phyloP scores from a whole-genome alignment of 2,113 vertebrate genomes.

The Centropus bengalensis region DNA sequence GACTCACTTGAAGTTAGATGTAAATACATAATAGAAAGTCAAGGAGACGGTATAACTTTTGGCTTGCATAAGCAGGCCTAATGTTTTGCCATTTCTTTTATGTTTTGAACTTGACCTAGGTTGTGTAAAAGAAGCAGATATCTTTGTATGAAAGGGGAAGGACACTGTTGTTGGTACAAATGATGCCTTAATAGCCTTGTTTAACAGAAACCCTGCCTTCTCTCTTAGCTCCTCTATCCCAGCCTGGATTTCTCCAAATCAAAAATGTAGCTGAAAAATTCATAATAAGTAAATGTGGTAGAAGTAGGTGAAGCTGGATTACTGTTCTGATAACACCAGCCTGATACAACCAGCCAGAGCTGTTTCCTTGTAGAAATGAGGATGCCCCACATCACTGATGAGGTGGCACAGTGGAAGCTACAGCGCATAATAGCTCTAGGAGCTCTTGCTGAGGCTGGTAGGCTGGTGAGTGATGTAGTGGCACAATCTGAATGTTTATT shows the following conservation, averaged over 20 bases:
- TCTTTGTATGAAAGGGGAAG: background rate
- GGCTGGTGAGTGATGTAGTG: background rate
- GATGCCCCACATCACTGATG: background rate
- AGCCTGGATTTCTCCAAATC: background rate
- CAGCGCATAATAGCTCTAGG: background rate
- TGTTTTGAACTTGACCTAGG: background rate
- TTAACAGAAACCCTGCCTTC: background rate
- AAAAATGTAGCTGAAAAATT: background rate
- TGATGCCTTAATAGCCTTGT: background rate
- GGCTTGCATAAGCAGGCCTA: background rate
- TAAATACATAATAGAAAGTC: background rate
- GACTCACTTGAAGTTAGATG: background rate
- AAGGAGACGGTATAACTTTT: background rate
- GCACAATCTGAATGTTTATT: background rate
- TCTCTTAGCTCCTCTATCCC: background rate
- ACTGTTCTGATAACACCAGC: background rate
- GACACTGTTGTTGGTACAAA: background rate
- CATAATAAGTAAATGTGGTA: background rate
- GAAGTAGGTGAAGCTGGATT: background rate
- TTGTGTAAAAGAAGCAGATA: background rate
- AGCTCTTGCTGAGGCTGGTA: background rate
- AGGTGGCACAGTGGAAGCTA: background rate
- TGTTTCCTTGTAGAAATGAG: background rate
- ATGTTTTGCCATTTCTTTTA: constrained; percentile 6
- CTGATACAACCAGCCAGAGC: background rate